A percentile compares a stretch with the other conserved stretches of the same genome.
phyloP scores from a whole-genome alignment of 1,140 invertebrate genomes.

The Cydia splendana region DNA sequence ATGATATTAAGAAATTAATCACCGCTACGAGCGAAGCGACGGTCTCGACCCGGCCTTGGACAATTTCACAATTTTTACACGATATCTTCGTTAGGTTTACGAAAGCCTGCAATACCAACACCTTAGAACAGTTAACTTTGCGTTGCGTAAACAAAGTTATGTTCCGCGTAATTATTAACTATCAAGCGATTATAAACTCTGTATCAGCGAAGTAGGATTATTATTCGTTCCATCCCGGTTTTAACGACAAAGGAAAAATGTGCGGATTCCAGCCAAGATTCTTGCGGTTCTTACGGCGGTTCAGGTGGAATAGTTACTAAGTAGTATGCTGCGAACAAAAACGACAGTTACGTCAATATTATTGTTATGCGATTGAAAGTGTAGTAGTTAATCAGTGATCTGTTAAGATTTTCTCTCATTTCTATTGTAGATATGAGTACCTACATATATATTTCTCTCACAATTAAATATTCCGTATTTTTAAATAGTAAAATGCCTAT shows the following conservation, averaged over 20 bases:
- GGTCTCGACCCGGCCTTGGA: conserved; percentile 46
- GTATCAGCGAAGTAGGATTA: neutral
- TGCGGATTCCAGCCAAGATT: conserved; percentile 1
- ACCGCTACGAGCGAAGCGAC: conserved; percentile 44
- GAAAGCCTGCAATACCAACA: conserved; percentile 55
- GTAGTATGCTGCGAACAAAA: neutral
- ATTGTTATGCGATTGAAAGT: neutral
- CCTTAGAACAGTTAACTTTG: conserved; percentile 22
- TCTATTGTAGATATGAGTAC: neutral
- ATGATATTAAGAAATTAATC: conserved; percentile 47
- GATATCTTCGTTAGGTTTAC: conserved; percentile 60
- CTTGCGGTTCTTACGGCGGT: conserved; percentile 10
- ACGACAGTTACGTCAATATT: neutral
- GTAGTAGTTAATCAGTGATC: neutral
- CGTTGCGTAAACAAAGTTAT: conserved; percentile 44
- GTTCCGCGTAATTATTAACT: conserved; percentile 40
- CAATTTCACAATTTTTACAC: conserved; percentile 64
- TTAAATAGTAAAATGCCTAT: too few relatives aligned
- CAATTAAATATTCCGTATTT: neutral
- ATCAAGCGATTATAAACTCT: conserved; percentile 7
- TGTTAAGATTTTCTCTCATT: neutral
- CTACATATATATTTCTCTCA: neutral
- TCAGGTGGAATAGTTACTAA: neutral
- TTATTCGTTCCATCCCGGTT: neutral
- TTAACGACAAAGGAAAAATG: conserved; percentile 26